Percentiles rank a stretch among this genome's conserved stretches.
These are phyloP conservation scores for Chaetorhynchus papuensis DNA, from an alignment of 2,113 vertebrate species.

Conservation along the genomic window DNA sequence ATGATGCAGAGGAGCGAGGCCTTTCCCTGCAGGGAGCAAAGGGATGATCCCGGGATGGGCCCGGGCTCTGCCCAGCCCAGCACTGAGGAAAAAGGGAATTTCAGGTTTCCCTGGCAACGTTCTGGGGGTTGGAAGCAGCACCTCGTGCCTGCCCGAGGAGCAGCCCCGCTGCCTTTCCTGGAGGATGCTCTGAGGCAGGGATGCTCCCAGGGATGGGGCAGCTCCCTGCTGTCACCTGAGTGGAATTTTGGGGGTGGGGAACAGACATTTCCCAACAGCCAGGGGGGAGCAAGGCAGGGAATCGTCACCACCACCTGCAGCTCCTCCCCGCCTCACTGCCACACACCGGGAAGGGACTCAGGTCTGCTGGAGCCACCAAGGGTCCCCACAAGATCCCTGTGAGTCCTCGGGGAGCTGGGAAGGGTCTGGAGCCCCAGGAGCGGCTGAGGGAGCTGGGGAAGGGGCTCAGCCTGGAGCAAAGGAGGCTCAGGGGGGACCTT, in stretches of 20 bases:
- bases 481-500: background rate
- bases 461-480: background rate
- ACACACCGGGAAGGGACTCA: fast-evolving
- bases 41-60: background rate
- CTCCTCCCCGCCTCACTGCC: background rate
- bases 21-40: background rate
- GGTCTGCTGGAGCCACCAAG: background rate
- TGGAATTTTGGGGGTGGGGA: background rate
- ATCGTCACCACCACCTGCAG: fast-evolving
- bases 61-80: background rate
- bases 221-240: background rate
- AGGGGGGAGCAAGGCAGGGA: background rate
- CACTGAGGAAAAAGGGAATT: constrained; percentile 2
- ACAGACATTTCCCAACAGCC: fast-evolving
- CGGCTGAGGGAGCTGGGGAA: background rate
- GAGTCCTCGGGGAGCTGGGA: background rate
- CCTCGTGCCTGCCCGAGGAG: background rate
- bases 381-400: background rate
- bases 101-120: constrained; percentile 68
- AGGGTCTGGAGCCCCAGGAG: background rate
- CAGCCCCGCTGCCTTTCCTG: background rate
- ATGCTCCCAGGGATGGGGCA: background rate
- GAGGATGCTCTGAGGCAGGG: background rate
- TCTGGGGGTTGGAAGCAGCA: constrained; percentile 17
- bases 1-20: fast-evolving